Percentiles rank a stretch among this genome's conserved stretches.
Conservation (phyloP, 2,888 invertebrate species). For the Cacoxenus indagator region DNA sequence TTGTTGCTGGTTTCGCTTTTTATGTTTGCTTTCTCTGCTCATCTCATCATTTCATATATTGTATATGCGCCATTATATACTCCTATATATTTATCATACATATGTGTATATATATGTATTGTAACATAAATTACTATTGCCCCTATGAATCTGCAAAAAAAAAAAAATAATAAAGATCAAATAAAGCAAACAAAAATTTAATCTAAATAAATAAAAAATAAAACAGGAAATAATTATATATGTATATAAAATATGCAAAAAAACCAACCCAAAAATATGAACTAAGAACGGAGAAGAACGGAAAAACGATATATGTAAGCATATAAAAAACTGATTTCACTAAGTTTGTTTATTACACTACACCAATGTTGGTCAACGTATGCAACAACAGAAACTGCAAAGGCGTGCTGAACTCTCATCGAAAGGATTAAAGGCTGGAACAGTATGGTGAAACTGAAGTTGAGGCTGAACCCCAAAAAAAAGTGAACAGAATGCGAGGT, state of each 20-base stretch:
- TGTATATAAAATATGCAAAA: constrained; percentile 9
- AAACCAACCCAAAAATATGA: background rate
- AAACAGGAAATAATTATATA: constrained; percentile 4
- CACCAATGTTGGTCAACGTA: too few relatives aligned
- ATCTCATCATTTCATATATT: background rate
- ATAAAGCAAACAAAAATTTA: constrained; percentile 33
- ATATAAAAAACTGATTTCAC: too few relatives aligned
- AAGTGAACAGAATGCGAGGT: too few relatives aligned
- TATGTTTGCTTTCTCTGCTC: background rate
- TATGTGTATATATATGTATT: constrained; percentile 39
- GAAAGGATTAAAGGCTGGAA: too few relatives aligned
- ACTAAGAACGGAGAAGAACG: background rate
- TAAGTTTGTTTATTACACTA: too few relatives aligned
- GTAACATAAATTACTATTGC: constrained; percentile 45
- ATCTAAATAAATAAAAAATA: constrained; percentile 30
- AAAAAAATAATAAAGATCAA: too few relatives aligned
- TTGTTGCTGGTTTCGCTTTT: background rate
- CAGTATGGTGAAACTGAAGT: too few relatives aligned
- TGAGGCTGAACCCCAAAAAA: too few relatives aligned
- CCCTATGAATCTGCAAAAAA: constrained; percentile 61
- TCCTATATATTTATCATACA: constrained; percentile 35
- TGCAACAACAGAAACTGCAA: too few relatives aligned
- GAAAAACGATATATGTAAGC: too few relatives aligned
- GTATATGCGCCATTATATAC: constrained; percentile 26
- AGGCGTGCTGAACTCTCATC: too few relatives aligned